These are phyloP conservation scores for Nomada fucata DNA, from an alignment of 2,888 invertebrate species.

Conservation along the genomic window DNA sequence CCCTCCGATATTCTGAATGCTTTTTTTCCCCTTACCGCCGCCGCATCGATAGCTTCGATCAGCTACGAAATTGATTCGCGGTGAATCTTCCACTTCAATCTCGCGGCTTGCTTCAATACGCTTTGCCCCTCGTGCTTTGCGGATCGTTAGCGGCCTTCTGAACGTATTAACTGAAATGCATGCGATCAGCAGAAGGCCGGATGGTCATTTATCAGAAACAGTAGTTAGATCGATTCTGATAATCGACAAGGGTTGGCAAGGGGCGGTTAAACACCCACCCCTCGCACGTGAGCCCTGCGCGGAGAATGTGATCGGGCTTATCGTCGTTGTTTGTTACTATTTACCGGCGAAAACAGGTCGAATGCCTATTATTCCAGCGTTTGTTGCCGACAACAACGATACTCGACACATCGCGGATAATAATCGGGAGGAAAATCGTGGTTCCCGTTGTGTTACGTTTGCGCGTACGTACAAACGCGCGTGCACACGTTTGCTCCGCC, in stretches of 20 bases:
- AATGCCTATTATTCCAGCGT: conserved; percentile 50
- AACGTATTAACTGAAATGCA: conserved; percentile 44
- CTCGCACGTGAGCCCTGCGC: conserved; percentile 2
- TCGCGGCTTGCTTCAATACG: conserved; percentile 39
- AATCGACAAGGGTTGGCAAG: conserved; percentile 24
- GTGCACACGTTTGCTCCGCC: neutral
- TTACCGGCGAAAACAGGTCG: conserved; percentile 48
- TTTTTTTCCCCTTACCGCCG: neutral
- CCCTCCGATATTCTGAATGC: conserved; percentile 3
- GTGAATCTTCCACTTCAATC: conserved; percentile 46
- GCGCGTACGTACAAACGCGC: neutral
- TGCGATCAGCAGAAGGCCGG: conserved; percentile 35
- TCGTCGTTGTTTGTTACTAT: conserved; percentile 59
- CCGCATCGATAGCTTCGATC: conserved; percentile 32
- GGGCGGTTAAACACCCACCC: conserved; percentile 3
- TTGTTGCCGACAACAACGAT: conserved; percentile 46
- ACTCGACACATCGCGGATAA: conserved; percentile 58
- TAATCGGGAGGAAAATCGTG: conserved; percentile 53
- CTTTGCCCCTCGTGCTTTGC: conserved; percentile 20
- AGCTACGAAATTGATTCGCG: conserved; percentile 40
- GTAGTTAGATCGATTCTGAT: conserved; percentile 51
- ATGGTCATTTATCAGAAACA: conserved; percentile 55
- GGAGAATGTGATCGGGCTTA: conserved; percentile 52
- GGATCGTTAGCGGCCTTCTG: conserved; percentile 28
- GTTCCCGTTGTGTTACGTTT: conserved; percentile 16